Conservation (phyloP, 2,113 vertebrate genomes). For the Ceyx melanurus region DNA sequence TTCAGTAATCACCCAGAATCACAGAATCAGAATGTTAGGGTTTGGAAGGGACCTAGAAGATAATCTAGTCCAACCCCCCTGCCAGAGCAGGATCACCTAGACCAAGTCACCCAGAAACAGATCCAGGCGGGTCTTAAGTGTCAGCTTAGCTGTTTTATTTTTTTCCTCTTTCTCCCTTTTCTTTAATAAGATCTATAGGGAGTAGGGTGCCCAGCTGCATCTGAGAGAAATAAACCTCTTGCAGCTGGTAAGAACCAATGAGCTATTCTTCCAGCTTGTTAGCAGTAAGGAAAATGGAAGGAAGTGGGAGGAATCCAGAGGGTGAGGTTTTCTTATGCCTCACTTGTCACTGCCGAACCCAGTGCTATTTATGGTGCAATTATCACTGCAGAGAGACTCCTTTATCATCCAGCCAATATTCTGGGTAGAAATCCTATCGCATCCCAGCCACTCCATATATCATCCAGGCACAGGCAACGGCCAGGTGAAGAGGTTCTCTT, state of each 20-base stretch:
- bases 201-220: conserved; percentile 9
- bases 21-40: too few relatives aligned
- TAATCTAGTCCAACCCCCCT: too few relatives aligned
- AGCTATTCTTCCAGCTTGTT: conserved; percentile 57
- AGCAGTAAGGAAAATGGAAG: conserved; percentile 58
- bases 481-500: conserved; percentile 10
- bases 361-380: conserved; percentile 65
- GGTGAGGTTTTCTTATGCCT: conserved; percentile 48
- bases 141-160: background rate
- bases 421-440: conserved; percentile 50
- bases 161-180: background rate
- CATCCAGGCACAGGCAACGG: background rate
- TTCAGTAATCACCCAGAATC: background rate
- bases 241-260: background rate
- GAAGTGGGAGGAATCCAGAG: conserved; percentile 53
- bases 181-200: conserved; percentile 29
- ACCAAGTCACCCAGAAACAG: too few relatives aligned
- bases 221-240: conserved; percentile 12
- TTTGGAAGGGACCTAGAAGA: too few relatives aligned
- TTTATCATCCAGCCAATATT: conserved; percentile 63
- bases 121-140: too few relatives aligned
- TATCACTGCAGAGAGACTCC: conserved; percentile 49
- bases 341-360: conserved; percentile 38
- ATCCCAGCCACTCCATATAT: conserved; percentile 23
- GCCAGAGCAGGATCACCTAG: too few relatives aligned